A percentile compares a stretch with the other conserved stretches of the same genome.
phyloP scores from a whole-genome alignment of 2,797 vertebrate species.

The Picus viridis region DNA sequence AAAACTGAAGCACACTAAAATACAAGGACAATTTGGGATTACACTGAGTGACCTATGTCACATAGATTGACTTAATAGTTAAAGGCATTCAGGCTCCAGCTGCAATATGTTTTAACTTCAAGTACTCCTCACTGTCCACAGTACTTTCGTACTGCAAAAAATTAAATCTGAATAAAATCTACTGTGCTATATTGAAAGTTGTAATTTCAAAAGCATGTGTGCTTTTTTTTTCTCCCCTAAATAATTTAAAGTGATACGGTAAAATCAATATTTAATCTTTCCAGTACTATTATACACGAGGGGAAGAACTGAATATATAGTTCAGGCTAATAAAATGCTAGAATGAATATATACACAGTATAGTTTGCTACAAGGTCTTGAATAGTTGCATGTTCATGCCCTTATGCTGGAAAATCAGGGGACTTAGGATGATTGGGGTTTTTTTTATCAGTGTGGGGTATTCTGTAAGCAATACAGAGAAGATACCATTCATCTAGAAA shows the following conservation, averaged over 20 bases:
- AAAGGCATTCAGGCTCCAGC: neutral
- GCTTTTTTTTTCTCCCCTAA: constrained; percentile 21
- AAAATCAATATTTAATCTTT: constrained; percentile 76
- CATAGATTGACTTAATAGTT: neutral
- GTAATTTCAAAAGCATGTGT: constrained; percentile 38
- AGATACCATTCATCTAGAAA: neutral
- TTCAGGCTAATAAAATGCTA: constrained; percentile 18
- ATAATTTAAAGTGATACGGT: constrained; percentile 39
- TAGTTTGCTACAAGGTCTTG: neutral
- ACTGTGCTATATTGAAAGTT: neutral
- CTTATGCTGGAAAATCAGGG: neutral
- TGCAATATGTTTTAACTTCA: neutral
- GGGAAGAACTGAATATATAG: constrained; percentile 23
- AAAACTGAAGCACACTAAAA: neutral
- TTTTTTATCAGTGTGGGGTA: neutral
- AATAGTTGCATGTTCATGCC: neutral
- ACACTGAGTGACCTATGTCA: neutral
- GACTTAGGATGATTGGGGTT: neutral
- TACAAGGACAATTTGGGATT: neutral
- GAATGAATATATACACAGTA: neutral
- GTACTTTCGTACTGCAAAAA: constrained; percentile 4
- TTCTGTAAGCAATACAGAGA: neutral
- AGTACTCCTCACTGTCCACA: neutral
- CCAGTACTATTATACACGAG: neutral
- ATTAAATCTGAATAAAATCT: constrained; percentile 41